A percentile compares a stretch with the other conserved stretches of the same genome.
phyloP scores from a whole-genome alignment of 2,888 invertebrate species.

The Scaptodrosophila latifasciaeformis region DNA sequence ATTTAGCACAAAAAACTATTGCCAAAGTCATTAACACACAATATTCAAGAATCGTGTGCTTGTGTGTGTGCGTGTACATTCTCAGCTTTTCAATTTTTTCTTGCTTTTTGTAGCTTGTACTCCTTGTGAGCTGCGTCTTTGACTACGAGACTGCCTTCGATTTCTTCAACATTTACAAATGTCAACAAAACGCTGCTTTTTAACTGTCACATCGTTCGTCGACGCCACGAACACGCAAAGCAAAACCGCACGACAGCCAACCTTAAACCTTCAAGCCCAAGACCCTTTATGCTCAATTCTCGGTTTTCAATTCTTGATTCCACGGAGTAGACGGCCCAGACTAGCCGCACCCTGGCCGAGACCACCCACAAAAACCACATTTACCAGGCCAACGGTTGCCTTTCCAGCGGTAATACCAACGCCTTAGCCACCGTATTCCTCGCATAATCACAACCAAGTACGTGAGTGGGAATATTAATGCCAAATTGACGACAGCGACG shows the following conservation, averaged over 20 bases:
- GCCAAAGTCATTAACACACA: constrained; percentile 65
- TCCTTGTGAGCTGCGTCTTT: constrained; percentile 32
- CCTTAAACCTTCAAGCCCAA: constrained; percentile 21
- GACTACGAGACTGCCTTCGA: constrained; percentile 34
- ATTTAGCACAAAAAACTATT: constrained; percentile 51
- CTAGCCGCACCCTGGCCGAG: no score
- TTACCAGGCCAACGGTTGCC: constrained; percentile 39
- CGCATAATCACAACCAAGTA: constrained; percentile 68
- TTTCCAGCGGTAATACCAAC: constrained; percentile 15
- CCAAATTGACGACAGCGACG: constrained; percentile 65
- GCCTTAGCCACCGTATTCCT: constrained; percentile 41
- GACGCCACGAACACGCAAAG: constrained; percentile 45
- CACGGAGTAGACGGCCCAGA: neutral
- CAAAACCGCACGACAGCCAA: constrained; percentile 53
- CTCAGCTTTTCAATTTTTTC: constrained; percentile 56
- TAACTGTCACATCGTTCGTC: constrained; percentile 54
- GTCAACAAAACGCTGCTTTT: constrained; percentile 65
- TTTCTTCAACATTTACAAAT: constrained; percentile 57
- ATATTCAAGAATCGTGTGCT: constrained; percentile 46
- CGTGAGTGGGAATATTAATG: constrained; percentile 72
- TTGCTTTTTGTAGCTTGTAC: no score
- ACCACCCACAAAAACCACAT: constrained; percentile 32
- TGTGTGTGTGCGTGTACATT: constrained; percentile 22
- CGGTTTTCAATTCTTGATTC: no score
- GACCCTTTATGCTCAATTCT: neutral